A percentile compares a stretch with the other conserved stretches of the same genome.
phyloP scores from a whole-genome alignment of 2,113 vertebrate genomes.

The Amazona guildingii region DNA sequence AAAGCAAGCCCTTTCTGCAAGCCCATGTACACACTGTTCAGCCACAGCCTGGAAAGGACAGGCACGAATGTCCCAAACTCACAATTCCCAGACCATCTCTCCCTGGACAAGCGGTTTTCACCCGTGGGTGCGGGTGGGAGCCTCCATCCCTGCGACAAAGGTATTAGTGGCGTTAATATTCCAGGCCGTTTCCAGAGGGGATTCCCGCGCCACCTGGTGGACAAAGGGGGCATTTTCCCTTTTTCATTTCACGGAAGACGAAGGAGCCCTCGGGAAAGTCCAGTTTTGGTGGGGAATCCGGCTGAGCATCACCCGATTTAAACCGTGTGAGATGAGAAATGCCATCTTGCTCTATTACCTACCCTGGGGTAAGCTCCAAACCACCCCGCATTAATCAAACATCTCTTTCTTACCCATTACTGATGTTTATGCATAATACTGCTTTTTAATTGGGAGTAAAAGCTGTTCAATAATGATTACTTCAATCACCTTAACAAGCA shows the following conservation, averaged over 20 bases:
- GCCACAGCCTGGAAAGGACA: neutral
- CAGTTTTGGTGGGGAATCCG: neutral
- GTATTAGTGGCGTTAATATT: neutral
- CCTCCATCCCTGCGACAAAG: neutral
- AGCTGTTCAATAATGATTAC: neutral
- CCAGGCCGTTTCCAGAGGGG: neutral
- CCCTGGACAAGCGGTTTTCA: neutral
- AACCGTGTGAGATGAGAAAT: rapidly evolving
- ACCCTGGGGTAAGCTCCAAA: rapidly evolving
- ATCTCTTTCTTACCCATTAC: neutral
- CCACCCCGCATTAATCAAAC: neutral
- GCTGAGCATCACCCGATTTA: neutral
- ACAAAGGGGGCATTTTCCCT: neutral
- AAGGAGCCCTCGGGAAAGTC: neutral
- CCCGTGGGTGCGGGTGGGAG: rapidly evolving
- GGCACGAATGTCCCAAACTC: neutral
- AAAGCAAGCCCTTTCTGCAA: neutral
- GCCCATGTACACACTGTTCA: rapidly evolving
- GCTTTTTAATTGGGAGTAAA: neutral
- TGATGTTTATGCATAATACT: neutral
- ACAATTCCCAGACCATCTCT: neutral
- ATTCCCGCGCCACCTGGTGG: conserved; percentile 62
- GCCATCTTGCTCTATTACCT: rapidly evolving
- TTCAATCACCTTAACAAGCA: neutral
- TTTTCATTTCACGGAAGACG: neutral